Evolutionary conservation across 1,140 invertebrate species (phyloP), one percentile per base, ranked within the genome.

Genomic region (Ips nitidus): DNA sequence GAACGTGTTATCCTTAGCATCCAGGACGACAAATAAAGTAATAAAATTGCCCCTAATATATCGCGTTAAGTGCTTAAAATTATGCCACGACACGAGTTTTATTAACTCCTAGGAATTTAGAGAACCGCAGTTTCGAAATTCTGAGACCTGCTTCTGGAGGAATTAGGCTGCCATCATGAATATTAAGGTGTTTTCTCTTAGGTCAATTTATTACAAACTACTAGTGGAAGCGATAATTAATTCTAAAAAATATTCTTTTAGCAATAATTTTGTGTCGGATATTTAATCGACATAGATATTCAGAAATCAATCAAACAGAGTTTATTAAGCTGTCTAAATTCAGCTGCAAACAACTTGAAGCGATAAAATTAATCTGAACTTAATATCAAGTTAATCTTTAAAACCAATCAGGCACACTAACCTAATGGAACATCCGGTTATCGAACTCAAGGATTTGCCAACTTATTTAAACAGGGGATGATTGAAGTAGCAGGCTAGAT

Each of bases 31-130:
- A 61, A 61, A 61, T 61, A 45, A 61, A 61, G 59, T 41, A 22
- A 40, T 41, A 22, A 61, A 61, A 40, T 47, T 61, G 43, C 47
- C 43, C 59, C 59, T 61, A 43, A 43, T 61, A 61, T 61, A 61
- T 39, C 8, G 41, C 22, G 41, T 36, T 45, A 43, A 61, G 59
- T 45, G 59, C 59, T 61, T 61, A 61, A 45, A 40, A 61, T 61
- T 61, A 61, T 61, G 59, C 59, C 42, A 43, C 41, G 43, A 38
- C 59, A 61, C 59, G 59, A 45, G 39, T 41, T 61, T 61, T 61
- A 47, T 47, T n/a, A 61, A 61, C 59, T 61, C 36, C 41, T 57
- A 40, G 41, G 59, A 61, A 61, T 41, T 38, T 45, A 41, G 41
- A 8, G 4, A n/a, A 6, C 43, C 41, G 42, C 59, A 45, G 38